phyloP scores from a whole-genome alignment of 2,113 vertebrate species.

The Pseudolaguvia tuberculata region DNA sequence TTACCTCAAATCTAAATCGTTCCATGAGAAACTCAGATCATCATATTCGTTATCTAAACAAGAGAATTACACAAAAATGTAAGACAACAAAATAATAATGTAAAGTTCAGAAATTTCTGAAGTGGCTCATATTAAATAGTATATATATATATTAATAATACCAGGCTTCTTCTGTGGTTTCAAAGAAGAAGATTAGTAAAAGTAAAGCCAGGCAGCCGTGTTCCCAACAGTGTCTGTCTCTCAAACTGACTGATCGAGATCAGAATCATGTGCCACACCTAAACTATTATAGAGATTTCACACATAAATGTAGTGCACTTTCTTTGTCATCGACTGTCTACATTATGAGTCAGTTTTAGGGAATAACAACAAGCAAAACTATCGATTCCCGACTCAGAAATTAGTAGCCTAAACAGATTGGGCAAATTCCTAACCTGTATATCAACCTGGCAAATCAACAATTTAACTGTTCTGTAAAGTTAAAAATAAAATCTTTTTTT shows the following conservation, averaged over 20 bases:
- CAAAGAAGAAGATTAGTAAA: not conserved
- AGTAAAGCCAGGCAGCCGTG: not conserved
- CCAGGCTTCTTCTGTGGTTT: not conserved
- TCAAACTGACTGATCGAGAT: not conserved
- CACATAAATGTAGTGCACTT: not conserved
- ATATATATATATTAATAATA: not conserved
- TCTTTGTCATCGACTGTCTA: not conserved
- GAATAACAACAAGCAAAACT: constrained; percentile 9
- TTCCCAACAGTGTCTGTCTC: not conserved
- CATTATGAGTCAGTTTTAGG: not conserved
- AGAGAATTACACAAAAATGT: not conserved
- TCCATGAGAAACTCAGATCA: constrained; percentile 54
- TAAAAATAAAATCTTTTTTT: too few species aligned
- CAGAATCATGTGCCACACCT: not conserved
- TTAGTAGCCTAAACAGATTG: too few species aligned
- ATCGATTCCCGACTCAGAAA: not conserved
- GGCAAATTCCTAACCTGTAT: too few species aligned
- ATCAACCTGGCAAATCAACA: too few species aligned
- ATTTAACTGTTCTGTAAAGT: too few species aligned
- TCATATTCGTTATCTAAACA: constrained; percentile 66
- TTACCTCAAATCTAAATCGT: constrained; percentile 65
- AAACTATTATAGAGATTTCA: constrained; percentile 2
- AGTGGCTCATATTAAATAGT: not conserved
- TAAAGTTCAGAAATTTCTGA: not conserved
- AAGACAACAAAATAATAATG: not conserved